Base-by-base conservation (phyloP, 2,888 invertebrate genomes). In the Lithophane ornitopus region DNA sequence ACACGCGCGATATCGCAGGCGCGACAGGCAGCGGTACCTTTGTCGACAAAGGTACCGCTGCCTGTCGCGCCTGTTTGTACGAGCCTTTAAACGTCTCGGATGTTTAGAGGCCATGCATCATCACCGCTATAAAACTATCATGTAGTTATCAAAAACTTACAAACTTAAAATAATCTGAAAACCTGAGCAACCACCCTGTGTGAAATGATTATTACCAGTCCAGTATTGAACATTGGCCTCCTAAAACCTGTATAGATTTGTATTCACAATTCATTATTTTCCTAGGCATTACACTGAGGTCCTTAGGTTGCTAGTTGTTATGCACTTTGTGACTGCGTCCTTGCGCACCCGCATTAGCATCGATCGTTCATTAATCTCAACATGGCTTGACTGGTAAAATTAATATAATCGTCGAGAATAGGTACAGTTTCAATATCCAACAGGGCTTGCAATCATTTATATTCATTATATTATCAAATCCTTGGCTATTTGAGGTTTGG, bases 291-390 rank as follows among this genome's bases (percentile, higher is more conserved):
- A 74, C 70, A 78, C 41, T 52, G 69, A 71, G 39, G 58, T 74
- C 28, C 26, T 59, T 58, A 58, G 59, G 14, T 56, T 56, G 69
- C 44, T 85, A 73, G 75, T 82, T 82, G 70, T 85, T 76, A 86
- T 78, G 87, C 77, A 87, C 78, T 78, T 74, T 73, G 77, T 78
- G 74, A 73, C 70, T 66, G 52, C 72, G 89, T 83, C 89, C 88
- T 90, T 87, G 89, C 68, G 69, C 66, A 74, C 67, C 70, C 82
- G 80, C 84, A 86, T 84, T 86, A 79, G 81, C 82, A 86, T 87
- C 76, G 79, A 85, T 83, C 86, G 80, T 82, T 85, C 82, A 85
- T 89, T 87, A 85, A 89, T 88, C 86, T 84, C 76, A 84, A 88
- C 83, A 84, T 70, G 80, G 70, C 76, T 65, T 86, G 76, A 76